Base-by-base conservation (phyloP, 2,113 vertebrate species). In the Castor canadensis region DNA sequence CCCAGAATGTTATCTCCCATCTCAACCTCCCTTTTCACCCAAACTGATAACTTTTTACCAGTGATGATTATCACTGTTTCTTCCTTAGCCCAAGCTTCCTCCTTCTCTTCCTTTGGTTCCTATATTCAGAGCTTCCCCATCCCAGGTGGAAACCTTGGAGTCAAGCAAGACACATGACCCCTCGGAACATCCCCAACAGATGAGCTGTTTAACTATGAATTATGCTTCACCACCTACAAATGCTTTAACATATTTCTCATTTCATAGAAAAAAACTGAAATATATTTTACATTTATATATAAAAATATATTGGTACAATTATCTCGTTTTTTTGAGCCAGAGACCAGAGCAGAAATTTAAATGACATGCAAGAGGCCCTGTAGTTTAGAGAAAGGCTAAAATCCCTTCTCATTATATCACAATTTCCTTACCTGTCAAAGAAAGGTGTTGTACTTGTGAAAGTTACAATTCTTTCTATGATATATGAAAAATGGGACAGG, bases 401-500 rank as follows among this genome's bases (percentile, higher is more conserved):
- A 49, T 58, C 89, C 64, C 24, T 89, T 86, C 45, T 71, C 13
- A 71, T 12, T 64, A n/a, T 9, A 62, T 8, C 32, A 71, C 26
- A 93, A 45, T 75, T 64, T 93, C 81, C 47, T 76, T 38, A 38
- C 28, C 22, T 80, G 45, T 62, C 24, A 76, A 82, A 69, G 69
- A 58, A 45, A 86, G 15, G 2, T 76, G 47, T 35, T 69, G 15
- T 66, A 81, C 11, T 72, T 85, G 45, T 88, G 38, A 66, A 77
- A 89, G 54, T 56, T 85, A 73, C 67, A 95, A 89, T 90, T 84
- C 35, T 89, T 58, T 75, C 67, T 52, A 83, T 64, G 22, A 69
- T 30, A 11, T 43, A 6, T 17, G 28, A 91, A 82, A 81, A 81
- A 56, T 66, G 45, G 2, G 19, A 54, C 67, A 52, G 26, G 2